Evolutionary conservation across 2,888 invertebrate species (phyloP).

Genomic region (Allygus modestus): DNA sequence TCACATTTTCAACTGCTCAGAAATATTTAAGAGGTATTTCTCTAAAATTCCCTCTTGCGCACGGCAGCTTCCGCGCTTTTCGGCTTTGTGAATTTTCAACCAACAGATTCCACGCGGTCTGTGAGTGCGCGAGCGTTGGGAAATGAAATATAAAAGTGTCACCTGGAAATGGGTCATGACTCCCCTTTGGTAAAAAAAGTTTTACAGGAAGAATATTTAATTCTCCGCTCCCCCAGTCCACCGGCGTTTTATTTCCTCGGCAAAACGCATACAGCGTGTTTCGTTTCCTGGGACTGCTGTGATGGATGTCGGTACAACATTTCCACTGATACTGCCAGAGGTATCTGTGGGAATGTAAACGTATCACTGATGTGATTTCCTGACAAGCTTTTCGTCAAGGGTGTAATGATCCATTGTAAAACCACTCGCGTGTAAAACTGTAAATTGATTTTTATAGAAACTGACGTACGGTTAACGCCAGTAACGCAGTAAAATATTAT

Average conservation of each 20-base stretch:
- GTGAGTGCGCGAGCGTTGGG: not conserved
- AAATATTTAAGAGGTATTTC: too few relatives aligned
- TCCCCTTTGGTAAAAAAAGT: conserved; percentile 48
- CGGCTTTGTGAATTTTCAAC: conserved; percentile 14
- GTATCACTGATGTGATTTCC: too few relatives aligned
- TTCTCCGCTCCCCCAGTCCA: conserved; percentile 21
- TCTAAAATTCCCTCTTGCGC: not conserved
- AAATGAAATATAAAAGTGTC: conserved; percentile 49
- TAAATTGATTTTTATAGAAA: too few relatives aligned
- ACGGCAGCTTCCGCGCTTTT: not conserved
- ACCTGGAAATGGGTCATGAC: conserved; percentile 50
- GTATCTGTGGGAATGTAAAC: not conserved
- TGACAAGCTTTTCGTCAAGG: too few relatives aligned
- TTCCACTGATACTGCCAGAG: not conserved
- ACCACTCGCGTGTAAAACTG: too few relatives aligned
- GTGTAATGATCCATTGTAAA: too few relatives aligned
- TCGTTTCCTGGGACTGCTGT: not conserved
- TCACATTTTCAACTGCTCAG: too few relatives aligned
- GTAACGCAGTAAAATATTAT: too few relatives aligned
- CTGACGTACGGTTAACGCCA: too few relatives aligned
- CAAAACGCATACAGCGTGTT: not conserved
- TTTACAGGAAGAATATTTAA: conserved; percentile 57
- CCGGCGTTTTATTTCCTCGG: conserved; percentile 5
- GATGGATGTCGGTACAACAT: not conserved
- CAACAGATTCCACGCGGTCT: not conserved